Conservation (phyloP, 1,140 invertebrate species). For the Pogonognathellus flavescens region DNA sequence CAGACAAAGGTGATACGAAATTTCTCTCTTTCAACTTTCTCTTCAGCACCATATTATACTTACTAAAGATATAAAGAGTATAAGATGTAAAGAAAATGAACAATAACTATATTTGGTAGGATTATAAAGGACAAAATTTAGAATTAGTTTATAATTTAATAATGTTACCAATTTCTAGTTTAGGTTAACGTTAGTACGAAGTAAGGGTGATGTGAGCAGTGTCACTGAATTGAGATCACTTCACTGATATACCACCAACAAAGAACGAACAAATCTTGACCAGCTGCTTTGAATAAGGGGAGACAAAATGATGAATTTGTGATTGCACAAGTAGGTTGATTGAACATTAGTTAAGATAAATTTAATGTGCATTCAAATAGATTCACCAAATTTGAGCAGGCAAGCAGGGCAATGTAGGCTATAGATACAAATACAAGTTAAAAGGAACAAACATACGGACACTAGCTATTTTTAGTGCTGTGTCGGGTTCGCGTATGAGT, state of each 20-base stretch:
- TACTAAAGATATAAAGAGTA: no score
- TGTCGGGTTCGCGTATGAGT: slow-evolving; percentile 58
- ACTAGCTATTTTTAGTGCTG: slow-evolving; percentile 66
- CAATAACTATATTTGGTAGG: no score
- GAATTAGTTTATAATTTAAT: no score
- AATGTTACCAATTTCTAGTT: no score
- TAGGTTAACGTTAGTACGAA: neutral
- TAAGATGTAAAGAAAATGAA: no score
- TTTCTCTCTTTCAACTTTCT: no score
- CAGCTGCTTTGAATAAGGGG: slow-evolving; percentile 20
- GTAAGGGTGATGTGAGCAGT: slow-evolving; percentile 12
- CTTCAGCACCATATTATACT: no score
- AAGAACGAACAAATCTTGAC: slow-evolving; percentile 25
- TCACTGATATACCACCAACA: slow-evolving; percentile 40
- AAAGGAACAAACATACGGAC: slow-evolving; percentile 59
- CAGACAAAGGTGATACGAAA: no score
- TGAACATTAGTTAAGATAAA: slow-evolving; percentile 48
- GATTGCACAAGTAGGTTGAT: slow-evolving; percentile 27
- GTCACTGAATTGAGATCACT: slow-evolving; percentile 43
- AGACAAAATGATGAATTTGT: slow-evolving; percentile 36
- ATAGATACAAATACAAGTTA: slow-evolving; percentile 36
- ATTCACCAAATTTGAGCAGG: slow-evolving; percentile 24
- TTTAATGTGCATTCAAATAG: slow-evolving; percentile 46
- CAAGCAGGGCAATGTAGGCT: slow-evolving; percentile 41
- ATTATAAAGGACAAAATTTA: no score